phyloP scores from a whole-genome alignment of 2,888 invertebrate genomes.

The Hanleya hanleyi region DNA sequence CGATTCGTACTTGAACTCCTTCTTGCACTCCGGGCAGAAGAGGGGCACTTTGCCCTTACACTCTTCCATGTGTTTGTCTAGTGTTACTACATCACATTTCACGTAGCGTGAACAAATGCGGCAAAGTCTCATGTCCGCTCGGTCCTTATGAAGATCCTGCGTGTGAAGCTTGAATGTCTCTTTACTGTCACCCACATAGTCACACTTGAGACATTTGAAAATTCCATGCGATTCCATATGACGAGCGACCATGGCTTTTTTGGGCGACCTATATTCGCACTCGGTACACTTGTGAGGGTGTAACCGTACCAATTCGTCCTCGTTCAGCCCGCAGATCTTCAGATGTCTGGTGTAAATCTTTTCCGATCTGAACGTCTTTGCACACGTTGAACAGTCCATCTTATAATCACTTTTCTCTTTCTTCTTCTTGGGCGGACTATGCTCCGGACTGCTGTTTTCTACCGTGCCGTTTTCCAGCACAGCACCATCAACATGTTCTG shows the following conservation, averaged over 20 bases:
- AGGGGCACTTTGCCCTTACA: constrained; percentile 66
- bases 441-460: too few species aligned
- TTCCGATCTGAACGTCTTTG: neutral
- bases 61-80: constrained; percentile 64
- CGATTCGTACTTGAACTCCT: constrained; percentile 69
- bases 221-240: constrained; percentile 67
- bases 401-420: neutral
- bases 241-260: constrained; percentile 64
- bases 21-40: constrained; percentile 65
- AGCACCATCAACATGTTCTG: too few species aligned
- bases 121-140: constrained; percentile 66
- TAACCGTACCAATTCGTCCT: neutral
- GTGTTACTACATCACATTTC: constrained; percentile 54
- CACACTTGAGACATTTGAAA: constrained; percentile 64
- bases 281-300: constrained; percentile 42
- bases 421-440: neutral
- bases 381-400: neutral
- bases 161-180: constrained; percentile 61
- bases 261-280: constrained; percentile 64
- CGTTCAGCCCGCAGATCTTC: neutral
- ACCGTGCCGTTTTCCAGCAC: too few species aligned
- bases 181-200: constrained; percentile 53
- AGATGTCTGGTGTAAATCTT: constrained; percentile 1
- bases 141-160: constrained; percentile 60
- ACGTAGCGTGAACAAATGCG: constrained; percentile 65